Percentiles rank a stretch among this genome's conserved stretches.
Evolutionary conservation across 2,888 invertebrate genomes (phyloP).

Genomic region (Cephus runcator): DNA sequence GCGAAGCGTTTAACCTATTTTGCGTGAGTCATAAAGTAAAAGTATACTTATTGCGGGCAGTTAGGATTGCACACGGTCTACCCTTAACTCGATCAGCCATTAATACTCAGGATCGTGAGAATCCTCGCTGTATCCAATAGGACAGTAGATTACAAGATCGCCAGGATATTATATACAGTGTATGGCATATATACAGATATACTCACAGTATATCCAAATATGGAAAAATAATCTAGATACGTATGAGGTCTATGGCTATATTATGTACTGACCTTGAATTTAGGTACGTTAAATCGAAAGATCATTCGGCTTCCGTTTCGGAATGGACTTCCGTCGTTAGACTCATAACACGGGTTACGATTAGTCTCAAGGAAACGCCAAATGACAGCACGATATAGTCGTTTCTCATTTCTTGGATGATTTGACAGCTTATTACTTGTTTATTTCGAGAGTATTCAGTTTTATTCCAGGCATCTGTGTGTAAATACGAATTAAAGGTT

Average conservation of each 20-base stretch:
- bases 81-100: background rate
- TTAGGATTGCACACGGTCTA: background rate
- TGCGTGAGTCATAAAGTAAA: conserved; percentile 20
- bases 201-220: background rate
- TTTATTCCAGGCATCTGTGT: background rate
- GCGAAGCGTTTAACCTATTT: conserved; percentile 19
- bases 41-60: conserved; percentile 12
- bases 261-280: background rate
- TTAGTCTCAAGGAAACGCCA: background rate
- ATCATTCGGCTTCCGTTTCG: background rate
- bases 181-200: background rate
- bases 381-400: background rate
- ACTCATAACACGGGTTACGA: background rate
- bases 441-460: background rate
- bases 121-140: background rate
- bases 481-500: background rate
- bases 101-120: background rate
- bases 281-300: background rate
- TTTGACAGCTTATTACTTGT: background rate
- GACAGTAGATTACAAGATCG: background rate
- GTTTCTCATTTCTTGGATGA: background rate
- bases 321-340: background rate
- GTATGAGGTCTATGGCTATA: background rate
- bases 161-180: background rate
- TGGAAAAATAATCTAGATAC: background rate